Evolutionary conservation across 2,113 vertebrate species (phyloP).

Genomic region (Notiomystis cincta): DNA sequence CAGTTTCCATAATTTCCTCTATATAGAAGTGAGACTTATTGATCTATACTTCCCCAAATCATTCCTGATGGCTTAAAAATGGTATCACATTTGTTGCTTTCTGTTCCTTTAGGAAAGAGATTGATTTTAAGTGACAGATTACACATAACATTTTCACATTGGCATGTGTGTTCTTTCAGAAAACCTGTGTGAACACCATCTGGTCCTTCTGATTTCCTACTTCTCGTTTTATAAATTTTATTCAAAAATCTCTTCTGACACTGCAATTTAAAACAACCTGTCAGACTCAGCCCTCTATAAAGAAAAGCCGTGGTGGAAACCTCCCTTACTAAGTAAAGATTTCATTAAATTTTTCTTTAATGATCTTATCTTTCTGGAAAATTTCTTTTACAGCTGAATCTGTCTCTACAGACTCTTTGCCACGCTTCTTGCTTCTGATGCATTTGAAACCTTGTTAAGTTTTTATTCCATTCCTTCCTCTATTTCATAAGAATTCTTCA

Average conservation of each 20-base stretch:
- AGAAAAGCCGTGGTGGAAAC: background rate
- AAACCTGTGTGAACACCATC: background rate
- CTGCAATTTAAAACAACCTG: background rate
- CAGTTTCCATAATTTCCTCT: background rate
- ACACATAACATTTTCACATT: constrained; percentile 5
- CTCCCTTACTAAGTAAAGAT: background rate
- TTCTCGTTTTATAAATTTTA: background rate
- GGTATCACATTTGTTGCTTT: background rate
- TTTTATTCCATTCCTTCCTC: background rate
- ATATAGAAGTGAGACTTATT: background rate
- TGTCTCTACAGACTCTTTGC: background rate
- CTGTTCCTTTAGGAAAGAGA: background rate
- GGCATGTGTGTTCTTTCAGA: background rate
- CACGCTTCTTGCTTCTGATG: background rate
- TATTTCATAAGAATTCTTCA: background rate
- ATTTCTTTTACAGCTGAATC: background rate
- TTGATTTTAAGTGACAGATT: constrained; percentile 29
- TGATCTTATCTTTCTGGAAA: background rate
- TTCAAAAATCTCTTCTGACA: constrained; percentile 29
- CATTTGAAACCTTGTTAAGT: background rate
- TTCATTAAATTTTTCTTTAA: background rate
- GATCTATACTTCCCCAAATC: background rate
- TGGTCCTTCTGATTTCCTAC: constrained; percentile 14
- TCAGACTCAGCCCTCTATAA: background rate
- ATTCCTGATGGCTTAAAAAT: background rate